Conservation (phyloP, 2,888 invertebrate species). For the Hypomecis punctinalis region DNA sequence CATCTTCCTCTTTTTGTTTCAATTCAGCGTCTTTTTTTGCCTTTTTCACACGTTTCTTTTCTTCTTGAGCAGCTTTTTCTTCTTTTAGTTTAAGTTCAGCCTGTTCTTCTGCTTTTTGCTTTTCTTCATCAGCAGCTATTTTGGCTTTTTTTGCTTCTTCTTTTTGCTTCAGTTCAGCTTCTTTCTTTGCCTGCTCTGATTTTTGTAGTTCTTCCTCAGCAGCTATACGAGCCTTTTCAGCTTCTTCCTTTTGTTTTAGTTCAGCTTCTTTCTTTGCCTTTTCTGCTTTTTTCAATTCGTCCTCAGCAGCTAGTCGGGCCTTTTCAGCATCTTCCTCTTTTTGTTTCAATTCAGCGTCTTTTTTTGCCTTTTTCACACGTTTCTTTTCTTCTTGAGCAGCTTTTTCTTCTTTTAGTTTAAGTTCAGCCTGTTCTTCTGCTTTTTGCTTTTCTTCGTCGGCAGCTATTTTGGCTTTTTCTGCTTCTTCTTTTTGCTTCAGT, state of each 20-base stretch:
- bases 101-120: conserved; percentile 8
- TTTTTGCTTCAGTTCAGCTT: conserved; percentile 11
- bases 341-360: conserved; percentile 13
- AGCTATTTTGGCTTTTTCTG: conserved; percentile 5
- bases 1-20: conserved; percentile 26
- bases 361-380: conserved; percentile 2
- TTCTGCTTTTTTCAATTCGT: neutral
- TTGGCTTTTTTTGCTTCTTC: conserved; percentile 18
- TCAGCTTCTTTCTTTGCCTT: conserved; percentile 9
- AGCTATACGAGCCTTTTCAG: neutral
- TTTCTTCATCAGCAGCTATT: conserved; percentile 13
- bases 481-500: conserved; percentile 1
- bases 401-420: neutral
- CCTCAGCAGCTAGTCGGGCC: neutral
- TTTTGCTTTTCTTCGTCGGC: conserved; percentile 32
- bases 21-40: neutral
- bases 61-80: conserved; percentile 14
- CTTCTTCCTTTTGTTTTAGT: conserved; percentile 13
- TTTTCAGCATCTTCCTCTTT: neutral
- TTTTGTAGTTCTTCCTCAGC: conserved; percentile 6
- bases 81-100: conserved; percentile 26
- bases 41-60: neutral
- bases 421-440: conserved; percentile 1
- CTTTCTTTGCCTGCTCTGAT: conserved; percentile 33
- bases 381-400: neutral